Conservation (phyloP, 1,140 invertebrate genomes). For the Cyphomyrmex costatus region DNA sequence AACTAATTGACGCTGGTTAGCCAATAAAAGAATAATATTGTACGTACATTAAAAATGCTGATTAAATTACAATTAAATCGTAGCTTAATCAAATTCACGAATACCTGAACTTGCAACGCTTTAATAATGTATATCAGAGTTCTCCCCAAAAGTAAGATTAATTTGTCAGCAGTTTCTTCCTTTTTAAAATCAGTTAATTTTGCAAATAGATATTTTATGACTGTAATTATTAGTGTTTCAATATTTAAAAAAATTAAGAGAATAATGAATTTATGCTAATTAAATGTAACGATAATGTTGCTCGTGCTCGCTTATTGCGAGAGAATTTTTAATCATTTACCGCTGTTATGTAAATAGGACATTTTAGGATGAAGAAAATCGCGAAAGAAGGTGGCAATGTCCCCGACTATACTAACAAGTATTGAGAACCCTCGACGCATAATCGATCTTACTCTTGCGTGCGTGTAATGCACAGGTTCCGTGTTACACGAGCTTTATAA, state of each 20-base stretch:
- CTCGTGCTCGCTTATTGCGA: background rate
- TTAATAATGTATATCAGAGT: background rate
- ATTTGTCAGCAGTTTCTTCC: background rate
- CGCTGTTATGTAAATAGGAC: background rate
- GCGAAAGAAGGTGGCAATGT: background rate
- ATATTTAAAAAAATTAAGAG: background rate
- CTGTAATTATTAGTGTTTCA: background rate
- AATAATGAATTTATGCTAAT: conserved; percentile 20
- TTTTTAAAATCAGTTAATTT: background rate
- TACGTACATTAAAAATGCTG: background rate
- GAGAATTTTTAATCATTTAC: background rate
- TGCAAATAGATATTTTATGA: background rate
- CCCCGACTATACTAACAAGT: too few species aligned
- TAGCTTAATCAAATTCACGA: background rate
- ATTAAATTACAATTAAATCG: conserved; percentile 7
- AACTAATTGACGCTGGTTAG: conserved; percentile 19
- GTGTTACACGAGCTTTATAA: conserved; percentile 51
- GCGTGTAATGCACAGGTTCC: conserved; percentile 25
- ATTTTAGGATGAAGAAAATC: background rate
- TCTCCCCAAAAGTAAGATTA: background rate
- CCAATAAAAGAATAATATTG: background rate
- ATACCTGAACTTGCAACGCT: background rate
- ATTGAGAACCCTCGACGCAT: conserved; percentile 43
- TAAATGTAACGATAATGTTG: too few species aligned
- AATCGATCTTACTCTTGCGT: background rate